These are phyloP conservation scores for Betta splendens DNA, from an alignment of 2,797 vertebrate genomes.

Conservation along the genomic window DNA sequence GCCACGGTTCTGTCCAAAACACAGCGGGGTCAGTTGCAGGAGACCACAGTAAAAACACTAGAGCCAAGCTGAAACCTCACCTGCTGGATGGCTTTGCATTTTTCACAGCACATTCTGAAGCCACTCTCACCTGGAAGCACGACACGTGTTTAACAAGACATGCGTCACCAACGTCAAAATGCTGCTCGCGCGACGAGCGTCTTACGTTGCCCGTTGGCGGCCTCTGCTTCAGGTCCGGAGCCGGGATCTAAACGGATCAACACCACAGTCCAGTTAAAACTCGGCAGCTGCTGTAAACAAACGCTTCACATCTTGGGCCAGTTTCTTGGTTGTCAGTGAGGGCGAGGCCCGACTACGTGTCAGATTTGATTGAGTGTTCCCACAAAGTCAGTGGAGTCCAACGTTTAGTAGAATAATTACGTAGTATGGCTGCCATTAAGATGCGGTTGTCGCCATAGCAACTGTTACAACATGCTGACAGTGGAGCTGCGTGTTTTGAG, in stretches of 20 bases:
- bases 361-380: not conserved
- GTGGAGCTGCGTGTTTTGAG: not conserved
- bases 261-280: not conserved
- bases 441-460: conserved; percentile 5
- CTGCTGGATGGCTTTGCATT: conserved; percentile 75
- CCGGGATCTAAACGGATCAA: conserved; percentile 29
- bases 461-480: conserved; percentile 14
- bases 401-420: conserved; percentile 20
- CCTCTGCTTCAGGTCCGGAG: conserved; percentile 56
- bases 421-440: conserved; percentile 3
- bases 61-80: no score
- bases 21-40: no score
- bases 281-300: not conserved
- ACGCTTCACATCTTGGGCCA: not conserved
- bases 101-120: conserved; percentile 69
- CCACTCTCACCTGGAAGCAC: conserved; percentile 37
- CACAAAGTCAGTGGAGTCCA: not conserved
- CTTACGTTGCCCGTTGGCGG: not conserved
- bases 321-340: conserved; percentile 1
- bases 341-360: conserved; percentile 11
- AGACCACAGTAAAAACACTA: no score
- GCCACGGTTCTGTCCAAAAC: conserved; percentile 76
- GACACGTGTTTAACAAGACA: conserved; percentile 3
- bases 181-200: no score
- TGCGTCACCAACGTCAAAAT: not conserved